Evolutionary conservation across 2,797 vertebrate species (phyloP).

Genomic region (Austrolebias charrua): DNA sequence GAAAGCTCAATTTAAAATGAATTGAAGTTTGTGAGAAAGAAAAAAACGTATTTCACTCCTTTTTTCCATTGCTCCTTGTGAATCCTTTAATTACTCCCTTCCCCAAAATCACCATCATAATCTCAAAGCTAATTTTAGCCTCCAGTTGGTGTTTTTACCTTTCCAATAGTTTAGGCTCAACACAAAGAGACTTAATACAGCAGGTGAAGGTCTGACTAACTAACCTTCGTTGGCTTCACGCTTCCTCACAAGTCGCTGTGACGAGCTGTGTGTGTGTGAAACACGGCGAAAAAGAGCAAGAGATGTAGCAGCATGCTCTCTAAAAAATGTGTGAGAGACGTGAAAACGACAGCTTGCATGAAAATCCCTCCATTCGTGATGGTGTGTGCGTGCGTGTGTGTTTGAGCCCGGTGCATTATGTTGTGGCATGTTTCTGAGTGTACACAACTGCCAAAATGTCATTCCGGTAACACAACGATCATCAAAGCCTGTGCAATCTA

Average conservation of each 20-base stretch:
- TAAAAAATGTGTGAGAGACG: slow-evolving; percentile 37
- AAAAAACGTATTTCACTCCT: slow-evolving; percentile 18
- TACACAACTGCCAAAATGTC: slow-evolving; percentile 75
- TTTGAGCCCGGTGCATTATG: slow-evolving; percentile 61
- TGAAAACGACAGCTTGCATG: slow-evolving; percentile 64
- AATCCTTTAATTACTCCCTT: slow-evolving; percentile 54
- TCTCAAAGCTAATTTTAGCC: slow-evolving; percentile 75
- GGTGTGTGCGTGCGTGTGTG: slow-evolving; percentile 50
- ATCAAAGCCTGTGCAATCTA: slow-evolving; percentile 72
- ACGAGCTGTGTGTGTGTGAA: slow-evolving; percentile 19
- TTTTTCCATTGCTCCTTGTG: slow-evolving; percentile 47
- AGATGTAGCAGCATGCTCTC: slow-evolving; percentile 46
- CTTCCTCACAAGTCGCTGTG: slow-evolving; percentile 37
- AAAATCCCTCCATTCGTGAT: slow-evolving; percentile 62
- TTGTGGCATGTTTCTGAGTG: slow-evolving; percentile 51
- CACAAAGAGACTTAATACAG: slow-evolving; percentile 58
- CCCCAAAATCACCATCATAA: slow-evolving; percentile 73
- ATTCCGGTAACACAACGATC: slow-evolving; percentile 65
- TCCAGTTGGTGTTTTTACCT: slow-evolving; percentile 62
- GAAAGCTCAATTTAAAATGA: slow-evolving; percentile 66
- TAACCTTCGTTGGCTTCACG: slow-evolving; percentile 55
- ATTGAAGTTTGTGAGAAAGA: slow-evolving; percentile 37
- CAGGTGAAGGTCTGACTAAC: slow-evolving; percentile 54
- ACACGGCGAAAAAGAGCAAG: slow-evolving; percentile 26
- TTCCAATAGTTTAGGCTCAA: slow-evolving; percentile 58